Percentiles rank a stretch among this genome's conserved stretches.
Conservation (phyloP, 2,888 invertebrate genomes). For the Mechanitis mazaeus region DNA sequence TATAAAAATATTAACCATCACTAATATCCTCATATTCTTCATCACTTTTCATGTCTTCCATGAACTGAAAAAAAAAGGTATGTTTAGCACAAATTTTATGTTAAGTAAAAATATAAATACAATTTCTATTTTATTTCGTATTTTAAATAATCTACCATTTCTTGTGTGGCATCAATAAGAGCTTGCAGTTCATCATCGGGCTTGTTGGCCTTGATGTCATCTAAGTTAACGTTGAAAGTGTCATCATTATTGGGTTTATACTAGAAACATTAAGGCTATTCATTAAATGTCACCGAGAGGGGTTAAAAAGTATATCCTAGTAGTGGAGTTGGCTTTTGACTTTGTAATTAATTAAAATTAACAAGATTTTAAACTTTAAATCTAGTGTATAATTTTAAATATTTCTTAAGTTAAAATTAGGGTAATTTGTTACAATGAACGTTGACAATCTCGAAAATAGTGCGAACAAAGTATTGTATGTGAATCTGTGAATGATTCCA, state of each 20-base stretch:
- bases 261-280: conserved; percentile 40
- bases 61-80: conserved; percentile 27
- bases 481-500: no score
- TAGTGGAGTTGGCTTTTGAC: no score
- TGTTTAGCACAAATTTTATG: not conserved
- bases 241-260: conserved; percentile 71
- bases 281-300: no score
- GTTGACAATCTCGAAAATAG: no score
- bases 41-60: conserved; percentile 47
- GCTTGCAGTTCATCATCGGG: conserved; percentile 75
- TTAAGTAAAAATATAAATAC: no score
- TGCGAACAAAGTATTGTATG: no score
- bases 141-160: conserved; percentile 63
- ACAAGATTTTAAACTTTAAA: no score
- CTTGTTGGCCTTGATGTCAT: conserved; percentile 59
- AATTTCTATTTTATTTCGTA: no score
- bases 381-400: no score
- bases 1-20: conserved; percentile 49
- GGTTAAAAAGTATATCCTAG: not conserved
- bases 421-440: no score
- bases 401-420: no score
- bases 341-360: no score
- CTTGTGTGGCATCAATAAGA: conserved; percentile 79
- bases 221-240: conserved; percentile 64
- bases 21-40: conserved; percentile 65